These are phyloP conservation scores for Tachuris rubrigastra DNA, from an alignment of 2,113 vertebrate genomes.

Conservation along the genomic window DNA sequence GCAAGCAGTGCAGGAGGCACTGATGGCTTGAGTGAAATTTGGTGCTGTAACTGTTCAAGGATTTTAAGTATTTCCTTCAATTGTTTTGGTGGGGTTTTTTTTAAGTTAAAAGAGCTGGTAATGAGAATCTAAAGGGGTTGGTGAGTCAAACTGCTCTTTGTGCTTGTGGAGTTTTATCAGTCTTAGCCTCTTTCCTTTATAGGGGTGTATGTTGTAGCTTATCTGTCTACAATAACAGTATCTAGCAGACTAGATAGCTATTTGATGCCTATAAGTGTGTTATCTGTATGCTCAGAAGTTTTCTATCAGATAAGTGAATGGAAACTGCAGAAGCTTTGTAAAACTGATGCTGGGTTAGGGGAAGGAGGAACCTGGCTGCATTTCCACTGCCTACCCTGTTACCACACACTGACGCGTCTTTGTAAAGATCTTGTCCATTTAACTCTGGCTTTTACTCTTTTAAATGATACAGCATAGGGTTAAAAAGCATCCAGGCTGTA, in stretches of 20 bases:
- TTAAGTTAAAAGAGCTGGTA: neutral
- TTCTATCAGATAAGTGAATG: neutral
- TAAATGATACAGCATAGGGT: neutral
- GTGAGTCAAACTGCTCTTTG: neutral
- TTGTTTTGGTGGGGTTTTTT: neutral
- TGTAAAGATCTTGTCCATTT: neutral
- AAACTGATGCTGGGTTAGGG: neutral
- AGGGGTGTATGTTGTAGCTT: neutral
- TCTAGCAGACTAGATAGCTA: neutral
- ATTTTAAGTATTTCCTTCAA: neutral
- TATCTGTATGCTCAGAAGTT: neutral
- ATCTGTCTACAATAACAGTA: neutral
- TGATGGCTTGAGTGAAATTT: neutral
- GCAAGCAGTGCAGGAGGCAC: neutral
- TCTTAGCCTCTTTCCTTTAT: neutral
- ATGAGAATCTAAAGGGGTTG: neutral
- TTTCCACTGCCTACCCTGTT: rapidly evolving
- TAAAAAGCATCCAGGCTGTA: neutral
- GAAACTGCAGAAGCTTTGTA: neutral
- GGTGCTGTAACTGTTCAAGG: neutral
- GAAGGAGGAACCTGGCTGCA: neutral
- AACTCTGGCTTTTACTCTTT: neutral
- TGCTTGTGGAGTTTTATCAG: neutral
- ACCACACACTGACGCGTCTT: neutral
- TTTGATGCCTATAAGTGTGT: neutral